Conservation (phyloP, 2,797 vertebrate species). For the Hippoglossus hippoglossus region DNA sequence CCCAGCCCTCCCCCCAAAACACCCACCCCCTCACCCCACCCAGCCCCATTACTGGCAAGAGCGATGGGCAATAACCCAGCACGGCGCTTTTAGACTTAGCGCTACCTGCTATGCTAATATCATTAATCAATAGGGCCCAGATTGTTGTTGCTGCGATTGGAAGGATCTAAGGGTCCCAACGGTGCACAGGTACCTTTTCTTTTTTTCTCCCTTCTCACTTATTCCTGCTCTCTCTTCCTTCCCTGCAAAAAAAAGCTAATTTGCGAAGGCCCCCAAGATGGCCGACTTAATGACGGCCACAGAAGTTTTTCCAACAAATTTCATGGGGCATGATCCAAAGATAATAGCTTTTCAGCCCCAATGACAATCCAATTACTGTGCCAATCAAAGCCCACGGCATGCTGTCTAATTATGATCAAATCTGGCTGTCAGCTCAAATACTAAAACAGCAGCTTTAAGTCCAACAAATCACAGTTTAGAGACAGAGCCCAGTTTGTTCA, state of each 20-base stretch:
- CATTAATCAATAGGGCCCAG: slow-evolving; percentile 99
- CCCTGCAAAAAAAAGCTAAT: slow-evolving; percentile 89
- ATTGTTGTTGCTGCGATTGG: slow-evolving; percentile 90
- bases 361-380: slow-evolving; percentile 99
- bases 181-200: slow-evolving; percentile 89
- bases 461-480: slow-evolving; percentile 89
- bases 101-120: slow-evolving; percentile 99
- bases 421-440: slow-evolving; percentile 99
- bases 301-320: slow-evolving; percentile 99
- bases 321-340: slow-evolving; percentile 99
- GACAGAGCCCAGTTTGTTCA: slow-evolving; percentile 63
- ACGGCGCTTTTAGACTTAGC: slow-evolving; percentile 83
- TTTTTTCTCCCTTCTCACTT: slow-evolving; percentile 81
- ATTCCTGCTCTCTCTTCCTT: slow-evolving; percentile 50
- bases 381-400: slow-evolving; percentile 99
- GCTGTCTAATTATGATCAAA: slow-evolving; percentile 99
- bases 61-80: slow-evolving; percentile 88
- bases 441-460: slow-evolving; percentile 99
- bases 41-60: slow-evolving; percentile 68
- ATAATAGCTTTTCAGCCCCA: slow-evolving; percentile 99
- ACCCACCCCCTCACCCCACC: slow-evolving; percentile 6
- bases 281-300: slow-evolving; percentile 99
- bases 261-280: slow-evolving; percentile 97
- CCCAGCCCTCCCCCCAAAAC: not conserved
- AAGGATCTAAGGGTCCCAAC: slow-evolving; percentile 94